These are phyloP conservation scores for Idris sp. DNA, from an alignment of 1,140 invertebrate species.

Conservation along the genomic window DNA sequence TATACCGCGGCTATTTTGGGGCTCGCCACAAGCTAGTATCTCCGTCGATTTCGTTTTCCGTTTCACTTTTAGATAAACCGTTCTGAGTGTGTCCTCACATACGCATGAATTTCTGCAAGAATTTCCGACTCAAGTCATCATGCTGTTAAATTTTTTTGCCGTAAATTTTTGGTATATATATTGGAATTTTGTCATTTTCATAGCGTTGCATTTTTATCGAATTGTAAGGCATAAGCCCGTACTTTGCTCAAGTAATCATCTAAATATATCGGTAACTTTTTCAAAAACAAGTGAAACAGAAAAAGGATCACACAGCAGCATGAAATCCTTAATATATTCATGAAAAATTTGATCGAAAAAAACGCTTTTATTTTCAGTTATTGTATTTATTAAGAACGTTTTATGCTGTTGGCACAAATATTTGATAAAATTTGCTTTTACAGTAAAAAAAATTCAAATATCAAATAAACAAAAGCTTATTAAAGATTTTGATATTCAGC, in stretches of 20 bases:
- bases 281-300: conserved; percentile 25
- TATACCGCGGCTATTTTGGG: conserved; percentile 37
- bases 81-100: conserved; percentile 42
- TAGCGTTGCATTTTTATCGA: conserved; percentile 49
- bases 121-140: conserved; percentile 17
- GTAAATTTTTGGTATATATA: conserved; percentile 32
- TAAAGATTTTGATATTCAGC: too few relatives aligned
- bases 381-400: not conserved
- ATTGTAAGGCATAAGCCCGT: not conserved
- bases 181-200: conserved; percentile 57
- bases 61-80: conserved; percentile 13
- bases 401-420: too few relatives aligned
- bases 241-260: conserved; percentile 6
- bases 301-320: conserved; percentile 1
- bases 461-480: too few relatives aligned
- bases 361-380: not conserved
- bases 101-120: conserved; percentile 44
- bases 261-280: conserved; percentile 32
- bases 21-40: conserved; percentile 7
- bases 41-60: not conserved
- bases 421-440: too few relatives aligned
- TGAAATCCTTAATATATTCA: conserved; percentile 1
- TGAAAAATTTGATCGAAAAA: not conserved
- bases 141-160: conserved; percentile 18
- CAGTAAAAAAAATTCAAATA: too few relatives aligned